Evolutionary conservation across 2,888 invertebrate genomes (phyloP).

Genomic region (Hyppa rectilinea): DNA sequence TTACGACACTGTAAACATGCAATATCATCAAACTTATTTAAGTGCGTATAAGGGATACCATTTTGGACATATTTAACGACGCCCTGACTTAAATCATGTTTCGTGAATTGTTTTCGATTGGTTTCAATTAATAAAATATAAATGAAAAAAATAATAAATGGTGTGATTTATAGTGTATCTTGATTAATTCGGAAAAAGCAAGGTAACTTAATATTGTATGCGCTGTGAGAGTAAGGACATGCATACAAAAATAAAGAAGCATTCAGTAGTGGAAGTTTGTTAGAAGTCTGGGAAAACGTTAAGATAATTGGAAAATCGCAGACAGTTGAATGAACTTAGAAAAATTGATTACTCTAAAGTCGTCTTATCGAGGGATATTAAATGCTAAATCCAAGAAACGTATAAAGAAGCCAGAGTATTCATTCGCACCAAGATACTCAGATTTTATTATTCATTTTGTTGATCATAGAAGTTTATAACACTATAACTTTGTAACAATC

Average conservation of each 20-base stretch:
- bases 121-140: slow-evolving; percentile 58
- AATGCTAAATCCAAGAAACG: slow-evolving; percentile 46
- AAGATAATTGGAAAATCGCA: slow-evolving; percentile 43
- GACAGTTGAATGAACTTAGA: slow-evolving; percentile 50
- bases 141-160: slow-evolving; percentile 46
- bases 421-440: slow-evolving; percentile 40
- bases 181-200: slow-evolving; percentile 40
- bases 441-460: slow-evolving; percentile 51
- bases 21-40: slow-evolving; percentile 82
- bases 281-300: slow-evolving; percentile 14
- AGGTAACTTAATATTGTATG: slow-evolving; percentile 27
- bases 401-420: slow-evolving; percentile 31
- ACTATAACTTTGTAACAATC: slow-evolving; percentile 45
- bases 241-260: slow-evolving; percentile 1
- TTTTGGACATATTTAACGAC: slow-evolving; percentile 67
- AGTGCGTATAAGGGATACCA: slow-evolving; percentile 69
- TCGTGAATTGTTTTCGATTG: slow-evolving; percentile 62
- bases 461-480: slow-evolving; percentile 53
- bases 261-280: neutral
- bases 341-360: slow-evolving; percentile 33
- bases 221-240: slow-evolving; percentile 10
- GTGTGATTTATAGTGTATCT: slow-evolving; percentile 62
- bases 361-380: slow-evolving; percentile 35
- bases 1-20: slow-evolving; percentile 86
- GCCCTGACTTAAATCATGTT: slow-evolving; percentile 59